A percentile compares a stretch with the other conserved stretches of the same genome.
Conservation (phyloP, 2,888 invertebrate genomes). For the Pseudeuparius sepicola region DNA sequence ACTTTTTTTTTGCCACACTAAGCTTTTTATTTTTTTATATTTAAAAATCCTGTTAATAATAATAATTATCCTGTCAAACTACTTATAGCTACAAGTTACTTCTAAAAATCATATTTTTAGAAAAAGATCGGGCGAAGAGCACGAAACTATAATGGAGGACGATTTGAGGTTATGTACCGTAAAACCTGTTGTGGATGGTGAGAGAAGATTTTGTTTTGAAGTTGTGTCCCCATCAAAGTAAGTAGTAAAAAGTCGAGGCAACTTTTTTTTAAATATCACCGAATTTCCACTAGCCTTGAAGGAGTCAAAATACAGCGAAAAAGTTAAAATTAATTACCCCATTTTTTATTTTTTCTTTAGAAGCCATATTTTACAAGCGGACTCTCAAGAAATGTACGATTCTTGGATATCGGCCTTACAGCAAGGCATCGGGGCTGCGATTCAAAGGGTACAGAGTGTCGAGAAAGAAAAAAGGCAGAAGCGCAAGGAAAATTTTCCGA, state of each 20-base stretch:
- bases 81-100: too few relatives aligned
- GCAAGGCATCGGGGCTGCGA: conserved; percentile 75
- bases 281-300: too few relatives aligned
- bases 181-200: conserved; percentile 77
- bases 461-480: conserved; percentile 31
- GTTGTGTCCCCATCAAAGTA: conserved; percentile 88
- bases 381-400: conserved; percentile 83
- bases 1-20: too few relatives aligned
- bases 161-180: conserved; percentile 92
- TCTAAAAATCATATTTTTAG: too few relatives aligned
- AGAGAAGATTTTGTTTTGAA: conserved; percentile 92
- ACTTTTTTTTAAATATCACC: too few relatives aligned
- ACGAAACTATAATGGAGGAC: conserved; percentile 92
- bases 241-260: too few relatives aligned
- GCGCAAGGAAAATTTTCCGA: conserved; percentile 27
- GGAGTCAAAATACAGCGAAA: too few relatives aligned
- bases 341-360: conserved; percentile 40
- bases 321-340: too few relatives aligned
- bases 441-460: conserved; percentile 48
- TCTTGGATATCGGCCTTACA: conserved; percentile 87
- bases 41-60: too few relatives aligned
- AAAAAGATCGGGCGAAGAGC: conserved; percentile 71
- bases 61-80: too few relatives aligned
- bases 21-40: too few relatives aligned
- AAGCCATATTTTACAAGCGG: conserved; percentile 96